Conservation (phyloP, 2,797 vertebrate genomes). For the Cossypha caffra region DNA sequence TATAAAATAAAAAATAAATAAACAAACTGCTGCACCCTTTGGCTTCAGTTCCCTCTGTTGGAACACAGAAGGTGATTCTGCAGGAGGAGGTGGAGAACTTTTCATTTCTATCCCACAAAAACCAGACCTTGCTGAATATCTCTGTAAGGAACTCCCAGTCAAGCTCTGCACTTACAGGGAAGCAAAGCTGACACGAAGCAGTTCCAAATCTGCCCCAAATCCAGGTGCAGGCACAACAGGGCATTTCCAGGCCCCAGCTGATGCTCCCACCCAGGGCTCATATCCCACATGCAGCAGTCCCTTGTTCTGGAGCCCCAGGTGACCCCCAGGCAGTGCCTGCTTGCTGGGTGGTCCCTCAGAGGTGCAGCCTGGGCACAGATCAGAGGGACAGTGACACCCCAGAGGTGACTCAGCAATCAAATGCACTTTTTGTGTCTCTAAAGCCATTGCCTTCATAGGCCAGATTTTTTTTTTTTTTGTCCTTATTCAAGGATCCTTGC, state of each 20-base stretch:
- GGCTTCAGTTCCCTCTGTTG: background rate
- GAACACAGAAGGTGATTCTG: background rate
- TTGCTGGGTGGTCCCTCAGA: background rate
- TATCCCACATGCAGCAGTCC: background rate
- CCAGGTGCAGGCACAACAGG: rapidly evolving
- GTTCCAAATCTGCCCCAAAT: background rate
- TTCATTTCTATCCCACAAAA: background rate
- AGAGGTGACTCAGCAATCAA: background rate
- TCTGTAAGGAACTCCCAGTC: background rate
- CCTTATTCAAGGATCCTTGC: background rate
- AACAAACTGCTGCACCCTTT: background rate
- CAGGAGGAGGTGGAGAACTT: background rate
- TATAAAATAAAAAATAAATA: background rate
- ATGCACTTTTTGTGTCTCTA: background rate
- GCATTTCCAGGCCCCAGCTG: background rate
- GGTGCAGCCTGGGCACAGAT: background rate
- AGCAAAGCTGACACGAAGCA: background rate
- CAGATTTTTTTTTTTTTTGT: background rate
- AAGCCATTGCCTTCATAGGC: background rate
- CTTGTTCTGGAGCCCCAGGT: background rate
- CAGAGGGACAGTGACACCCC: background rate
- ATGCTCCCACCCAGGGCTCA: background rate
- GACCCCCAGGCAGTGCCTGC: background rate
- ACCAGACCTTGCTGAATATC: background rate
- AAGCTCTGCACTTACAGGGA: background rate